phyloP scores from a whole-genome alignment of 2,113 vertebrate species.

The Opisthocomus hoazin region DNA sequence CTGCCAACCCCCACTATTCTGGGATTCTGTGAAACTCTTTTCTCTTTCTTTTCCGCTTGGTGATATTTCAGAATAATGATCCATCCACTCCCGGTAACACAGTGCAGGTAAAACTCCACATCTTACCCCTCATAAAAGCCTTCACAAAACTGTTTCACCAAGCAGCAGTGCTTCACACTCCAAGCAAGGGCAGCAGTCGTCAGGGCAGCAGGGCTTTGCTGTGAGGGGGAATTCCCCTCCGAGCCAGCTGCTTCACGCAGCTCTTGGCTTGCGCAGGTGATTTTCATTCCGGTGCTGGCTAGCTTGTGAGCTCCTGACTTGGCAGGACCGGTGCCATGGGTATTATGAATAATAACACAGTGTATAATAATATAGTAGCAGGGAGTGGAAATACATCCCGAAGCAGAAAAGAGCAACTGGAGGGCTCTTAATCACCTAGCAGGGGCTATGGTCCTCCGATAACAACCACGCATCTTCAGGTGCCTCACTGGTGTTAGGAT shows the following conservation, averaged over 20 bases:
- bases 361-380: background rate
- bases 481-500: background rate
- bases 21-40: too few species aligned
- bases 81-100: background rate
- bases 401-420: background rate
- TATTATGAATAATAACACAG: background rate
- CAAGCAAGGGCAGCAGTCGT: background rate
- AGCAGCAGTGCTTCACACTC: background rate
- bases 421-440: background rate
- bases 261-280: background rate
- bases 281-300: background rate
- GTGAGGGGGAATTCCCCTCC: background rate
- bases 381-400: background rate
- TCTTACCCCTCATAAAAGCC: background rate
- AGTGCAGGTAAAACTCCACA: background rate
- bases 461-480: background rate
- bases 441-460: background rate
- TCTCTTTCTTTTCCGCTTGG: background rate
- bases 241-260: background rate
- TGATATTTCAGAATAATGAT: background rate
- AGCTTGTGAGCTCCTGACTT: background rate
- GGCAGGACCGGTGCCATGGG: background rate
- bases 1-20: too few species aligned
- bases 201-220: background rate
- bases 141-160: background rate